These are phyloP conservation scores for Lutjanus argentimaculatus DNA, from an alignment of 2,797 vertebrate species.

Conservation along the genomic window DNA sequence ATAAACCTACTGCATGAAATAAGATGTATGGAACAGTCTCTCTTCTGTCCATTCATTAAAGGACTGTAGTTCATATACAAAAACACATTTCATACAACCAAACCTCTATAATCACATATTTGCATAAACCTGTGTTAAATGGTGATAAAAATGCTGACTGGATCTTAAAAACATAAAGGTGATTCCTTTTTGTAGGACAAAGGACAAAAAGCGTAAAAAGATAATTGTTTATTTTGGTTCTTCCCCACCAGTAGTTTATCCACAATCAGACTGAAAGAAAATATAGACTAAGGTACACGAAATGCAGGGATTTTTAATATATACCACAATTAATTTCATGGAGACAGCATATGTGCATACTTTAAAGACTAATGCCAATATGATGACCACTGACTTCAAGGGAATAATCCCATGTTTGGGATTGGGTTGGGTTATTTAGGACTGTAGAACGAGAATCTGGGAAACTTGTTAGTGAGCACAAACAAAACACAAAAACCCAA, in stretches of 20 bases:
- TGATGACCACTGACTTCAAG: conserved; percentile 77
- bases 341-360: conserved; percentile 84
- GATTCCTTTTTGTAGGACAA: conserved; percentile 32
- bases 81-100: neutral
- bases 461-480: conserved; percentile 82
- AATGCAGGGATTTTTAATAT: conserved; percentile 83
- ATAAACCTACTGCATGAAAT: neutral
- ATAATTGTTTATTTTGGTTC: conserved; percentile 86
- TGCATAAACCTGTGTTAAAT: neutral
- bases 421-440: conserved; percentile 67
- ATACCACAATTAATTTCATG: conserved; percentile 83
- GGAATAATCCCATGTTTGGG: conserved; percentile 68
- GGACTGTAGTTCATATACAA: neutral
- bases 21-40: neutral
- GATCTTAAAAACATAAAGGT: neutral
- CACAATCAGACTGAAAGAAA: conserved; percentile 84
- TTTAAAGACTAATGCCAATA: conserved; percentile 84
- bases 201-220: conserved; percentile 77
- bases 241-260: conserved; percentile 85
- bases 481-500: conserved; percentile 84
- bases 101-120: neutral
- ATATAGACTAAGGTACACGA: conserved; percentile 83
- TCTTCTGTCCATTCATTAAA: neutral
- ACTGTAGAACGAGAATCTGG: conserved; percentile 68
- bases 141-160: neutral